Evolutionary conservation across 1,140 invertebrate genomes (phyloP), one percentile per base, ranked within the genome.

Genomic region (Lordiphosa collinella): DNA sequence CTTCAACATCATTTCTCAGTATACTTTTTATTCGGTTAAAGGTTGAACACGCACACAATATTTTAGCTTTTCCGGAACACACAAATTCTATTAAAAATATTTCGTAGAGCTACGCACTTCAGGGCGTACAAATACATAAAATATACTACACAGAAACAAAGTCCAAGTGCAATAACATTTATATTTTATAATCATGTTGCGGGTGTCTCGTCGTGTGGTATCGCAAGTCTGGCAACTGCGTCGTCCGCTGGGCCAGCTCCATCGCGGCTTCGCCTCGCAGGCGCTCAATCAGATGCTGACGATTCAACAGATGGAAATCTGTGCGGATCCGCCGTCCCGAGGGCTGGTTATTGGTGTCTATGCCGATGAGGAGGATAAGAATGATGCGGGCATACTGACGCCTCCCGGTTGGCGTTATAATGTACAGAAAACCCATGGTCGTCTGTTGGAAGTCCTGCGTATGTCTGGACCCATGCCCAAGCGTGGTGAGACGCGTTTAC

Each of bases 381-480:
- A 66, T 6, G 79, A 89, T 49, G 64, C 84, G 2, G 88, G 88
- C 11, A 70, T 86, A 22, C 50, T 89, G 10, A 86, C 88, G 2
- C 73, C 80, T 3, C 63, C 79, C 5, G 88, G 72, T 2, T 86
- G 76, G 75, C 55, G 67, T 3, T 89, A 87, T 25, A 89, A 89
- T 59, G 71, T 88, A 0, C 70, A 88, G 47, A 88, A 86, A 35
- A 88, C 86, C 0, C 68, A 68, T n/a, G 87, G 86, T 0, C 86
- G 86, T 4, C 10, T 89, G 43, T 34, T 88, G 25, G 87, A 89
- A 10, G 74, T 88, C 1, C 60, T 89, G 3, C 68, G 87, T 1
- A 88, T 88, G 76, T 82, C 85, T 0, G 87, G 87, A 2, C 86
- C 85, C 0, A 86, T 89, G 87, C 87, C 87, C 2, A 89, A 75